Conservation (phyloP, 2,113 vertebrate species). For the Oreochromis spilurus region DNA sequence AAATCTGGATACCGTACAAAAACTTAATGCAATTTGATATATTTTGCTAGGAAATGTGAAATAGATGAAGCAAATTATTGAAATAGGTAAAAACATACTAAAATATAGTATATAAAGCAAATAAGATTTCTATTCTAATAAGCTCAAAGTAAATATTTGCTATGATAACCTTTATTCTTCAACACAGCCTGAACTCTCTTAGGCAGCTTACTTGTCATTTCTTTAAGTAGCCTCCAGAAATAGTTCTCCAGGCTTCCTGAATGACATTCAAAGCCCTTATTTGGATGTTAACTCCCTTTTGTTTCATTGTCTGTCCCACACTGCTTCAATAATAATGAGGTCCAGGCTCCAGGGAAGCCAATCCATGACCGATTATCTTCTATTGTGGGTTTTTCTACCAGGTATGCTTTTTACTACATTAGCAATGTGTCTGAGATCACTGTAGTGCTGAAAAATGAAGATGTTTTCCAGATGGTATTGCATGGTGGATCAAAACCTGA, state of each 20-base stretch:
- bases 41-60: not conserved
- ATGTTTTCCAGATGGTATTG: not conserved
- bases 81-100: not conserved
- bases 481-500: not conserved
- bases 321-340: not conserved
- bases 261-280: not conserved
- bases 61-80: not conserved
- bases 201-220: not conserved
- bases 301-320: not conserved
- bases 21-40: not conserved
- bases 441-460: fast-evolving
- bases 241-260: not conserved
- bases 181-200: not conserved
- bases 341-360: not conserved
- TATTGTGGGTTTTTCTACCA: fast-evolving
- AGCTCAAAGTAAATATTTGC: not conserved
- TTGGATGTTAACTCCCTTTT: fast-evolving
- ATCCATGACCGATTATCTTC: fast-evolving
- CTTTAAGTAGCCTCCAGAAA: not conserved
- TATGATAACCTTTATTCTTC: not conserved
- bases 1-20: not conserved
- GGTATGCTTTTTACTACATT: not conserved
- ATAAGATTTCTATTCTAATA: not conserved
- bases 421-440: not conserved
- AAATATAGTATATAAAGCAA: not conserved